phyloP scores from a whole-genome alignment of 2,888 invertebrate genomes.

The Urechis unicinctus region DNA sequence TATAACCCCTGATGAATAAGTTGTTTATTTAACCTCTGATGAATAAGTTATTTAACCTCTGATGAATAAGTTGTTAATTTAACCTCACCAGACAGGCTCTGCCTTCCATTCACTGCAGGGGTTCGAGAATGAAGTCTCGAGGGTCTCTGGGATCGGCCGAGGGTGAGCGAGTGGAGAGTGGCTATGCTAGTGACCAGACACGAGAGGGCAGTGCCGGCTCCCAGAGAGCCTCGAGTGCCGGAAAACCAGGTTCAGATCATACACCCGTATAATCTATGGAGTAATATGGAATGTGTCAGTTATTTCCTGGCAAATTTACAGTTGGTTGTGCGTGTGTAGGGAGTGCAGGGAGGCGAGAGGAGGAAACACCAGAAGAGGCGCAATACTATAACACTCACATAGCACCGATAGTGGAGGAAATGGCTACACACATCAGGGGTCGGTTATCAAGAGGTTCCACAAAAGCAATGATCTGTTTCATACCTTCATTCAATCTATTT shows the following conservation, averaged over 20 bases:
- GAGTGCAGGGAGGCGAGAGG: conserved; percentile 35
- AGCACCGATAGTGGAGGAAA: conserved; percentile 35
- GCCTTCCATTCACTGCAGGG: neutral
- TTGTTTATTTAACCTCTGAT: too few species aligned
- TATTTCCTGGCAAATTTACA: too few species aligned
- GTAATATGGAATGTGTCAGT: neutral
- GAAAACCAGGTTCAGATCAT: conserved; percentile 21
- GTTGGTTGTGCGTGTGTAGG: conserved; percentile 16
- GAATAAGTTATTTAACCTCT: too few species aligned
- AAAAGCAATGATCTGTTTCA: too few species aligned
- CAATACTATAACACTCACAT: conserved; percentile 31
- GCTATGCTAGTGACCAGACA: neutral
- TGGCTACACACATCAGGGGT: conserved; percentile 38
- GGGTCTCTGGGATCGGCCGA: neutral
- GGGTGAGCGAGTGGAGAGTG: neutral
- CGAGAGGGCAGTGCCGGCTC: conserved; percentile 18
- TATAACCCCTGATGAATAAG: too few species aligned
- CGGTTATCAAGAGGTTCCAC: too few species aligned
- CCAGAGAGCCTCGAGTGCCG: conserved; percentile 27
- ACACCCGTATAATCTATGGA: too few species aligned
- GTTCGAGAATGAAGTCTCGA: too few species aligned
- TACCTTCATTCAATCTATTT: too few species aligned
- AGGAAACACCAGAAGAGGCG: conserved; percentile 22
- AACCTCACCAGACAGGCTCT: neutral
- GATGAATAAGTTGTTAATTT: too few species aligned